Percentiles rank a stretch among this genome's conserved stretches.
Conservation (phyloP, 2,888 invertebrate genomes). For the Nebria brevicollis region DNA sequence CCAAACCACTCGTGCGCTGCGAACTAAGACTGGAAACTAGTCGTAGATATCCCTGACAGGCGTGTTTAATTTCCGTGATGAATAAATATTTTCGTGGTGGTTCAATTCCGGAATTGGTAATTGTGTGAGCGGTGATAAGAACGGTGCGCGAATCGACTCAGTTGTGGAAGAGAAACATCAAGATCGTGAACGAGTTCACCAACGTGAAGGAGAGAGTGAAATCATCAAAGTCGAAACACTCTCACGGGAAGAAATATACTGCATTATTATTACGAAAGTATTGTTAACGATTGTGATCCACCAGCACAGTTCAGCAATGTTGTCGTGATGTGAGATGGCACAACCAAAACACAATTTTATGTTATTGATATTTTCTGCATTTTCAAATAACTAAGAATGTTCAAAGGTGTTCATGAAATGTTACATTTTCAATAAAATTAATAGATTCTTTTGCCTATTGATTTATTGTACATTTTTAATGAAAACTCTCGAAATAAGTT, state of each 20-base stretch:
- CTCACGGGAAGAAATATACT: conserved; percentile 37
- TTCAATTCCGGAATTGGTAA: conserved; percentile 42
- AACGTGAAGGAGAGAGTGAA: conserved; percentile 12
- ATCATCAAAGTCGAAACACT: conserved; percentile 15
- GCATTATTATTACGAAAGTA: conserved; percentile 44
- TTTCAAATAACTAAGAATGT: too few species aligned
- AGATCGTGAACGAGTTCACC: conserved; percentile 29
- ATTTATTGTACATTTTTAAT: neutral
- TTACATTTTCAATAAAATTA: too few species aligned
- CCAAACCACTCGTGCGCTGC: neutral
- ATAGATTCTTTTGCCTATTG: too few species aligned
- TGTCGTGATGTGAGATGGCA: neutral
- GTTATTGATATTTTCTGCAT: too few species aligned
- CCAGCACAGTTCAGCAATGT: neutral
- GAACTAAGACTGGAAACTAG: neutral
- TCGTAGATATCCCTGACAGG: conserved; percentile 30
- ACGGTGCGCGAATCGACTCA: neutral
- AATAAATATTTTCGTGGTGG: conserved; percentile 43
- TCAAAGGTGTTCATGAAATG: too few species aligned
- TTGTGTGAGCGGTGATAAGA: conserved; percentile 32
- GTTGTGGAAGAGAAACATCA: conserved; percentile 16
- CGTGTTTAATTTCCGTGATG: conserved; percentile 42
- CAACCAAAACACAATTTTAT: neutral
- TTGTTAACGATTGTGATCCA: conserved; percentile 2
- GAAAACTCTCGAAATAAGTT: neutral